These are phyloP conservation scores for Sebastes fasciatus DNA, from an alignment of 2,113 vertebrate species.

Conservation along the genomic window DNA sequence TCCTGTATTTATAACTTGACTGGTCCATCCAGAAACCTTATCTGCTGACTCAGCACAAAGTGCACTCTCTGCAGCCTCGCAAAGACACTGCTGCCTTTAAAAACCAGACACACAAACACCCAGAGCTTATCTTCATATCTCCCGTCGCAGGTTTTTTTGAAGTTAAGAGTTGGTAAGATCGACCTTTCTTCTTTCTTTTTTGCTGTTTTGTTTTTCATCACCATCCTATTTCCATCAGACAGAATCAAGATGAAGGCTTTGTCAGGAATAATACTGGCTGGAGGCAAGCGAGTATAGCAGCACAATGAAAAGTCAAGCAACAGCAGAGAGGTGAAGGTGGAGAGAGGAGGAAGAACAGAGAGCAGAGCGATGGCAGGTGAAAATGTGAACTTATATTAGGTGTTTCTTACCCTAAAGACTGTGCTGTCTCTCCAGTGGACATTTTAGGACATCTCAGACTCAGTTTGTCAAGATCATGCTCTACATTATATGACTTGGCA, in stretches of 20 bases:
- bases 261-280: slow-evolving; percentile 49
- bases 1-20: slow-evolving; percentile 28
- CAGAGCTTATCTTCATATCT: slow-evolving; percentile 27
- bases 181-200: slow-evolving; percentile 22
- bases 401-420: not conserved
- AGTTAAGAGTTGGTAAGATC: slow-evolving; percentile 37
- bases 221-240: slow-evolving; percentile 35
- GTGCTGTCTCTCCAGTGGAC: not conserved
- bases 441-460: not conserved
- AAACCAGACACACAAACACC: slow-evolving; percentile 12
- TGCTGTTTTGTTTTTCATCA: slow-evolving; percentile 33
- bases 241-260: slow-evolving; percentile 60
- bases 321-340: slow-evolving; percentile 11
- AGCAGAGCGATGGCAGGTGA: not conserved
- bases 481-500: not conserved
- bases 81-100: slow-evolving; percentile 5
- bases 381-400: not conserved
- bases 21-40: slow-evolving; percentile 47
- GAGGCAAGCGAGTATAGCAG: slow-evolving; percentile 22
- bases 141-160: slow-evolving; percentile 5
- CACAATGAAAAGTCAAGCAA: slow-evolving; percentile 44
- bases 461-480: not conserved
- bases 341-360: not conserved
- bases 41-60: slow-evolving; percentile 65
- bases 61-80: slow-evolving; percentile 23